phyloP scores from a whole-genome alignment of 2,888 invertebrate species.

The Cantharis rustica region DNA sequence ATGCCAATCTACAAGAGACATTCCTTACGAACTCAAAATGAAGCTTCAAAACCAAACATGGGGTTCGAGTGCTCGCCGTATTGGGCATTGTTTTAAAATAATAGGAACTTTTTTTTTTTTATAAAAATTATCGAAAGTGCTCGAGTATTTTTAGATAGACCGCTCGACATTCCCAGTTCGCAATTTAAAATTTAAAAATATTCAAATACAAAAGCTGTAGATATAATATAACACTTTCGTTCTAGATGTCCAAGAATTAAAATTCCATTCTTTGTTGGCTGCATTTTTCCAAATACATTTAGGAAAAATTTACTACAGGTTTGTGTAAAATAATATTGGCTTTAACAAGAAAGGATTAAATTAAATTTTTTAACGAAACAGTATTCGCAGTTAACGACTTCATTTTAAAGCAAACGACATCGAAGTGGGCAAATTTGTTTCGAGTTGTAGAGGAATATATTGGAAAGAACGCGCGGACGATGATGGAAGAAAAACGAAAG shows the following conservation, averaged over 20 bases:
- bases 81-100: not conserved
- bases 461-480: not conserved
- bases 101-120: not conserved
- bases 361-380: not conserved
- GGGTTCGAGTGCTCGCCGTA: not conserved
- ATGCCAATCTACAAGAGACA: slow-evolving; percentile 5
- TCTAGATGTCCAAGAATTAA: not conserved
- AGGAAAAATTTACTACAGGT: not conserved
- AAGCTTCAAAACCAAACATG: slow-evolving; percentile 1
- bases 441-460: not conserved
- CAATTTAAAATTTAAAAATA: not conserved
- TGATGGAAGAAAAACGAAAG: not conserved
- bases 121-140: not conserved
- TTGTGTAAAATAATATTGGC: not conserved
- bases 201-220: not conserved
- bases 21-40: not conserved
- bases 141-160: not conserved
- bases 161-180: not conserved
- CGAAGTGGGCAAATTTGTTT: not conserved
- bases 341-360: too few relatives aligned
- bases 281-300: not conserved
- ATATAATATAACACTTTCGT: not conserved
- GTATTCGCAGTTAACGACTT: not conserved
- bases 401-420: not conserved
- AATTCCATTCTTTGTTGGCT: not conserved